Conservation (phyloP, 2,888 invertebrate species). For the Ephialtes manifestator region DNA sequence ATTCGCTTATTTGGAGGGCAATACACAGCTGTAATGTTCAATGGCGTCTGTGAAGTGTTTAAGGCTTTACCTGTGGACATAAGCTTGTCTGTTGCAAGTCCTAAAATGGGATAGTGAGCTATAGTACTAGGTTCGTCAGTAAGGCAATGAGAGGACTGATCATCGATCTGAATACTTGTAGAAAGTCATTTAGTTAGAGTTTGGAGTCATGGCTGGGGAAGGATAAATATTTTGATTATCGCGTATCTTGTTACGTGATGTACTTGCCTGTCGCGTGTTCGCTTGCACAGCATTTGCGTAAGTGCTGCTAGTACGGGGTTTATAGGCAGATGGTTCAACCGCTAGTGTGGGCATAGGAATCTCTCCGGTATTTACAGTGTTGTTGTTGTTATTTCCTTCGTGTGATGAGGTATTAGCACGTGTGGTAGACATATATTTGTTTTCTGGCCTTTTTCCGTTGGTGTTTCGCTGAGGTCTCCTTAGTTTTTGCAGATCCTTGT, state of each 20-base stretch:
- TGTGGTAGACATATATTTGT: no score
- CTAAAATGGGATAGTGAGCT: slow-evolving; percentile 57
- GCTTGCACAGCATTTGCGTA: neutral
- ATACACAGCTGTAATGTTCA: slow-evolving; percentile 52
- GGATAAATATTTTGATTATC: neutral
- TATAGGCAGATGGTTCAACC: no score
- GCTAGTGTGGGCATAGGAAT: no score
- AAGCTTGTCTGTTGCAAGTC: slow-evolving; percentile 5
- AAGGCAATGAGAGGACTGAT: slow-evolving; percentile 6
- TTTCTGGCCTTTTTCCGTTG: no score
- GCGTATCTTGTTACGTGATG: neutral
- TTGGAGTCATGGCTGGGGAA: slow-evolving; percentile 21
- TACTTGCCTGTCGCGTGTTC: slow-evolving; percentile 2
- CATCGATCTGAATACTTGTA: neutral
- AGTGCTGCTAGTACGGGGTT: neutral
- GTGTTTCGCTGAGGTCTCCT: neutral
- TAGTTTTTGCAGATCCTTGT: slow-evolving; percentile 62
- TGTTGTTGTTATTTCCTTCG: no score
- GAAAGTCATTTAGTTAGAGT: slow-evolving; percentile 1
- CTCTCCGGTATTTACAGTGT: no score
- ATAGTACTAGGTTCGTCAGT: slow-evolving; percentile 41
- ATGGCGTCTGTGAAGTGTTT: slow-evolving; percentile 10
- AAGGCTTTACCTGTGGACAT: slow-evolving; percentile 67
- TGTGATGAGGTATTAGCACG: no score
- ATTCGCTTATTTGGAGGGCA: slow-evolving; percentile 48